Evolutionary conservation across 2,797 vertebrate species (phyloP).

Genomic region (Hydrocynus forskahlii): DNA sequence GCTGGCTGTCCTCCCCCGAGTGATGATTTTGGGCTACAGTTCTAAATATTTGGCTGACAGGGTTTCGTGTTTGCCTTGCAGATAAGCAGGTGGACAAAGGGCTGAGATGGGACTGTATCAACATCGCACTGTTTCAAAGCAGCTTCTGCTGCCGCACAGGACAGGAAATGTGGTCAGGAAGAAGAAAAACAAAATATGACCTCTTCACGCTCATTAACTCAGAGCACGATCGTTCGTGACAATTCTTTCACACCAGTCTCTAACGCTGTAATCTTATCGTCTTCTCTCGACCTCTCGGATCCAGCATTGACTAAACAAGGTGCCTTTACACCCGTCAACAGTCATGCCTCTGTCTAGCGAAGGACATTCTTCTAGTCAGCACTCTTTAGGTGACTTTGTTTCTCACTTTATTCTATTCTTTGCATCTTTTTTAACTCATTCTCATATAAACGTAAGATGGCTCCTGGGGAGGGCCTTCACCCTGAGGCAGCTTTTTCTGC

Average conservation of each 20-base stretch:
- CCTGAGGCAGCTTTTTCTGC: too few species aligned
- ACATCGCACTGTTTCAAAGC: slow-evolving; percentile 10
- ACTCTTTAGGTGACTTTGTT: too few species aligned
- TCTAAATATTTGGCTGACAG: slow-evolving; percentile 32
- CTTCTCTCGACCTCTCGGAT: too few species aligned
- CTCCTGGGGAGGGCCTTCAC: too few species aligned
- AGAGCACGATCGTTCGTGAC: background rate
- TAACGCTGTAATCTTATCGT: too few species aligned
- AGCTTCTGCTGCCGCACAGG: slow-evolving; percentile 26
- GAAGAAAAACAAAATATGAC: slow-evolving; percentile 23
- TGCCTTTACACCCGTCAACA: too few species aligned
- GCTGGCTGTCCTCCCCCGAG: slow-evolving; percentile 41
- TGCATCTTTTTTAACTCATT: too few species aligned
- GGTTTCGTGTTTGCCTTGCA: slow-evolving; percentile 39
- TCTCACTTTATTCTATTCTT: too few species aligned
- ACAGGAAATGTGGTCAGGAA: slow-evolving; percentile 49
- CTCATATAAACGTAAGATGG: too few species aligned
- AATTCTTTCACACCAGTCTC: too few species aligned
- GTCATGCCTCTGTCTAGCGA: background rate
- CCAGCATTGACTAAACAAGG: too few species aligned
- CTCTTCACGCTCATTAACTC: background rate
- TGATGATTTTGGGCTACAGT: slow-evolving; percentile 45
- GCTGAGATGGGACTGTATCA: slow-evolving; percentile 27
- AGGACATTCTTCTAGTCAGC: background rate
- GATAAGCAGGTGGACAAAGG: slow-evolving; percentile 49